Evolutionary conservation across 2,797 vertebrate genomes (phyloP).

Genomic region (Gymnoscopelus braueri): DNA sequence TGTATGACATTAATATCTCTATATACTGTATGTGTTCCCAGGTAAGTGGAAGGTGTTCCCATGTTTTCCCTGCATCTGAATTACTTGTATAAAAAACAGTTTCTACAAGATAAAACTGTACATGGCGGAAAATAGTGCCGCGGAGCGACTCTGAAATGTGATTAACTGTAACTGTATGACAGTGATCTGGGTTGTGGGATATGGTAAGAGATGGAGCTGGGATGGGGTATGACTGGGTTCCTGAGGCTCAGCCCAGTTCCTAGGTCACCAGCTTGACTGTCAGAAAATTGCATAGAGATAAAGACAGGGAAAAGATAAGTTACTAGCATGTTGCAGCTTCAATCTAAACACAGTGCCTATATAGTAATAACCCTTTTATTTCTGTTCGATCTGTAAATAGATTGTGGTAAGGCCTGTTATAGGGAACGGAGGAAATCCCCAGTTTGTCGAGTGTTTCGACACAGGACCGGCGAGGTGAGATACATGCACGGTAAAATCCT

Average conservation of each 20-base stretch:
- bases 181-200: conserved; percentile 13
- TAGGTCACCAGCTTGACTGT: conserved; percentile 66
- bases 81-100: conserved; percentile 76
- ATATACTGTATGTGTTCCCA: conserved; percentile 58
- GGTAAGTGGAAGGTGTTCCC: conserved; percentile 59
- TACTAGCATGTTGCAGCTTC: conserved; percentile 53
- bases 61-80: conserved; percentile 63
- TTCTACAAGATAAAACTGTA: conserved; percentile 62
- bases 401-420: conserved; percentile 37
- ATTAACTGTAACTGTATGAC: too few species aligned
- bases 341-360: conserved; percentile 58
- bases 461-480: conserved; percentile 33
- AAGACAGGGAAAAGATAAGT: conserved; percentile 33
- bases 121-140: conserved; percentile 51
- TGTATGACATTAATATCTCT: conserved; percentile 53
- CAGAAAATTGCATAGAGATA: conserved; percentile 84
- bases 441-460: conserved; percentile 29
- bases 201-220: conserved; percentile 35
- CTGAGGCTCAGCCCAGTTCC: conserved; percentile 76
- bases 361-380: conserved; percentile 57
- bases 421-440: conserved; percentile 38
- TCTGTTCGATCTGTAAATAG: conserved; percentile 44
- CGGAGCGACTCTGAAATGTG: conserved; percentile 32
- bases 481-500: too few species aligned
- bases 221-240: conserved; percentile 61